A percentile compares a stretch with the other conserved stretches of the same genome.
These are phyloP conservation scores for Dendroctonus ponderosae DNA, from an alignment of 1,140 invertebrate genomes.

Conservation along the genomic window DNA sequence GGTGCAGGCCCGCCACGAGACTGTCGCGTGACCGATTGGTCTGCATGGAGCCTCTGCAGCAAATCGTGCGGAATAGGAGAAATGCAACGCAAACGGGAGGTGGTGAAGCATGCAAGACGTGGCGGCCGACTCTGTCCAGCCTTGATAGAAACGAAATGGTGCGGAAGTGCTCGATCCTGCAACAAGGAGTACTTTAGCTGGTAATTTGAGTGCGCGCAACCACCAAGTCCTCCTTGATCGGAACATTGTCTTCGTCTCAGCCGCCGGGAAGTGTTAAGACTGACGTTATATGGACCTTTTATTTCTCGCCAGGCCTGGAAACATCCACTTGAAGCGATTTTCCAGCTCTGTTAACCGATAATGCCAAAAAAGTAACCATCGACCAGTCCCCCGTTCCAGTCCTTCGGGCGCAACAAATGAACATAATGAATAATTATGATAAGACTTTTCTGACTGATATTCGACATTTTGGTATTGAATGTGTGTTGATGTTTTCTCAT, in stretches of 20 bases:
- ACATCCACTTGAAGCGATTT: too few species aligned
- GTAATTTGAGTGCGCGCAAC: constrained; percentile 18
- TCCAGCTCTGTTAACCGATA: too few species aligned
- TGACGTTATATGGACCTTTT: background rate
- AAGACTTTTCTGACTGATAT: too few species aligned
- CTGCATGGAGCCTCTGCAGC: constrained; percentile 80
- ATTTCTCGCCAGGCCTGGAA: too few species aligned
- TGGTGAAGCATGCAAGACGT: constrained; percentile 70
- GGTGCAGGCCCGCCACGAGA: constrained; percentile 62
- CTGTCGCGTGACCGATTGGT: constrained; percentile 85
- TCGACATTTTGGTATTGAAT: too few species aligned
- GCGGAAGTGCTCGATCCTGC: constrained; percentile 72
- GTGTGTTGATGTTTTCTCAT: too few species aligned
- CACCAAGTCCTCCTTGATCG: too few species aligned
- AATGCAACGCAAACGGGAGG: constrained; percentile 71
- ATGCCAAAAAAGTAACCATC: too few species aligned
- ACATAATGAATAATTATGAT: too few species aligned
- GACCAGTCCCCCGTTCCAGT: too few species aligned
- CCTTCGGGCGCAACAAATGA: too few species aligned
- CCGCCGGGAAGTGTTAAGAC: constrained; percentile 4
- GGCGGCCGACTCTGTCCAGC: constrained; percentile 78
- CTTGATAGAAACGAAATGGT: constrained; percentile 81
- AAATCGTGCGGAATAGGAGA: constrained; percentile 85
- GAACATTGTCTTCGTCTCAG: constrained; percentile 1
- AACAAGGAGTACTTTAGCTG: constrained; percentile 58